Evolutionary conservation across 2,797 vertebrate genomes (phyloP).

Genomic region (Cercopithecus hamlyni): DNA sequence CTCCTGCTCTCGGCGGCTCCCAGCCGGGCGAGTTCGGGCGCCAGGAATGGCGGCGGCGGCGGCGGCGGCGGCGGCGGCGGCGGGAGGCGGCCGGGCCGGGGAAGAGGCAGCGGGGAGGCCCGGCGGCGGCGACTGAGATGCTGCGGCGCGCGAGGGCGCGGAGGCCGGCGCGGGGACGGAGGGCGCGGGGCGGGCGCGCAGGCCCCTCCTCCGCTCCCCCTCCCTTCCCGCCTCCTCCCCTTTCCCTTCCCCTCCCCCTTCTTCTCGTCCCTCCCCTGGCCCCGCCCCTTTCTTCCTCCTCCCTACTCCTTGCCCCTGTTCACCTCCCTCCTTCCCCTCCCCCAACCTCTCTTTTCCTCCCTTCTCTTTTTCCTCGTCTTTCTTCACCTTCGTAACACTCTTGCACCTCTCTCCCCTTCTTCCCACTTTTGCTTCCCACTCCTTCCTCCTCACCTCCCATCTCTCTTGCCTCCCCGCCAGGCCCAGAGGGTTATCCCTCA

Average conservation of each 20-base stretch:
- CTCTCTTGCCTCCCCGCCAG: not conserved
- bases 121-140: slow-evolving; percentile 22
- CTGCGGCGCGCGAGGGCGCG: slow-evolving; percentile 43
- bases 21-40: not conserved
- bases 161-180: slow-evolving; percentile 50
- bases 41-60: slow-evolving; percentile 62
- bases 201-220: slow-evolving; percentile 29
- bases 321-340: not conserved
- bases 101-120: not conserved
- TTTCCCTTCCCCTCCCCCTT: not conserved
- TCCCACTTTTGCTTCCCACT: not conserved
- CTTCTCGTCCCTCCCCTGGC: not conserved
- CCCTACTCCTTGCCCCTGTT: not conserved
- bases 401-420: not conserved
- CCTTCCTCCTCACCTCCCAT: not conserved
- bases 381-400: not conserved
- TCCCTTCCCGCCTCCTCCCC: not conserved
- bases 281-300: not conserved
- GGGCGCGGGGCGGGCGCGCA: slow-evolving; percentile 14
- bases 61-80: not conserved
- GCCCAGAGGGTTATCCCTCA: not conserved
- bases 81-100: not conserved
- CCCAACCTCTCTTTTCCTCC: not conserved
- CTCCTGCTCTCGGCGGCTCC: not conserved
- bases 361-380: not conserved